Base-by-base conservation (phyloP, 1,140 invertebrate species). In the Idris sp. region DNA sequence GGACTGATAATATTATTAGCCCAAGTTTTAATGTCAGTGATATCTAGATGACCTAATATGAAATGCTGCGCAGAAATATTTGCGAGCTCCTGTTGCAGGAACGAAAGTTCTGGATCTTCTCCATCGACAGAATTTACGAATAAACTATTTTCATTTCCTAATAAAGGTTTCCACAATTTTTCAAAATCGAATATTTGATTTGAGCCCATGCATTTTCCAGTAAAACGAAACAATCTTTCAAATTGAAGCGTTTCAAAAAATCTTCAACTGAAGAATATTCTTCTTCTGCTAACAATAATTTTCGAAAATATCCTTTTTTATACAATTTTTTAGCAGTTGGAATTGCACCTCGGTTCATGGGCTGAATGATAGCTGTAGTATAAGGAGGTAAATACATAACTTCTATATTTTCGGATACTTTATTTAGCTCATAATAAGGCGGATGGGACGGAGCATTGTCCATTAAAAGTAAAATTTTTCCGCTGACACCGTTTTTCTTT, bases 371-470 rank as follows among this genome's bases (percentile, higher is more conserved):
- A 2, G 33, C 40, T 0, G 40, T 64, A 5, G 30, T 14, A 30
- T 64, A 44, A 6, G 48, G 59, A 1, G 59, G 59, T 18, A 64
- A 25, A 53, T 53, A 53, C 16, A 64, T 15, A 8, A 64, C 35
- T 53, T 53, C 59, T 28, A 64, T 53, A 10, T 64, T 53, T 5
- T 15, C 8, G 14, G 53, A 16, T 16, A 64, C 53, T 10, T 33
- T 28, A 16, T 64, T 53, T 1, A 64, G 18, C 2, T 35, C 10
- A 26, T 43, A 15, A n/a, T 5, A 9, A 25, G n/a, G 33, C 15
- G 48, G 59, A 26, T 64, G 59, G 0, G 28, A 35, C 22, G 59
- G 59, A 31, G 59, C 36, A 33, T 53, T 43, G 25, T 64, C 59
- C 10, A 64, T 18, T 2, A 64, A 8, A 0, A 64, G 30, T 1